phyloP scores from a whole-genome alignment of 1,140 invertebrate genomes.

The Diploscapter pachys region DNA sequence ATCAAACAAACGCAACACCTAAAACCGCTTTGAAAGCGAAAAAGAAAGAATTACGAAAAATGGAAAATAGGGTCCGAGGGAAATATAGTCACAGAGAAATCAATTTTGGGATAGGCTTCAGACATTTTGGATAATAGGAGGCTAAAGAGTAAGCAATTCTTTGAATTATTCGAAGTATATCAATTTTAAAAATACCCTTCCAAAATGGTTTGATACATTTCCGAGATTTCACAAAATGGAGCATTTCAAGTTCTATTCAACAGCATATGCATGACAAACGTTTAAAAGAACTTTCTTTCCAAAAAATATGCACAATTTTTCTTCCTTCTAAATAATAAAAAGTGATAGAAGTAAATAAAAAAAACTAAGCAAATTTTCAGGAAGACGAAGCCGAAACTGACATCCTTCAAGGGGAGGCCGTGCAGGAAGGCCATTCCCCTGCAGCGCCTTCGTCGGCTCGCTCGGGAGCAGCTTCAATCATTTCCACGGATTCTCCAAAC shows the following conservation, averaged over 20 bases:
- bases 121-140: too few species aligned
- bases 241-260: not conserved
- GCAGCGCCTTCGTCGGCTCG: constrained; percentile 25
- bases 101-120: too few species aligned
- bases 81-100: too few species aligned
- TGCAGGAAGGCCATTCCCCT: constrained; percentile 26
- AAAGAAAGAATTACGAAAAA: too few species aligned
- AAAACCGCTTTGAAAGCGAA: too few species aligned
- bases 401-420: constrained; percentile 16
- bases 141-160: too few species aligned
- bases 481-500: not conserved
- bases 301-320: not conserved
- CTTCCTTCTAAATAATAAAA: not conserved
- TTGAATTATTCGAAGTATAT: too few species aligned
- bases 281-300: not conserved
- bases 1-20: too few species aligned
- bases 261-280: not conserved
- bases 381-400: constrained; percentile 1
- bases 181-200: too few species aligned
- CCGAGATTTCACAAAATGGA: too few species aligned
- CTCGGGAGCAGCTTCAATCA: constrained; percentile 11
- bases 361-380: not conserved
- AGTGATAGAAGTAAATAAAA: not conserved
- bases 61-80: too few species aligned
- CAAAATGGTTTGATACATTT: too few species aligned